A percentile compares a stretch with the other conserved stretches of the same genome.
Evolutionary conservation across 2,113 vertebrate genomes (phyloP).

Genomic region (Anser cygnoides): DNA sequence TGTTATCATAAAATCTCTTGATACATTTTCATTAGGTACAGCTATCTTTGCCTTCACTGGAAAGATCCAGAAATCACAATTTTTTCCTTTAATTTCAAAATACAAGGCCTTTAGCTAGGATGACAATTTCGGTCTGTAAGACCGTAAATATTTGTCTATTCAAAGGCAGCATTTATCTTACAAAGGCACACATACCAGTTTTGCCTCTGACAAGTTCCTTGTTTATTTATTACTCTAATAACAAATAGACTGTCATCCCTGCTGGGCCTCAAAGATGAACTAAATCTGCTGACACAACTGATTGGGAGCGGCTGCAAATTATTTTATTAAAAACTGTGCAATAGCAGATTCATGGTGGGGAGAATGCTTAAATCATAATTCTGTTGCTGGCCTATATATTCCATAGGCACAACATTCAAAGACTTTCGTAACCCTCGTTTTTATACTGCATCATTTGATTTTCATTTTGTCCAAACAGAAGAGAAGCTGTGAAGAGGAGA

Average conservation of each 20-base stretch:
- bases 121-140: conserved; percentile 74
- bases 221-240: conserved; percentile 84
- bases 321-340: conserved; percentile 66
- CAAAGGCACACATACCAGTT: conserved; percentile 76
- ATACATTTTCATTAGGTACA: conserved; percentile 30
- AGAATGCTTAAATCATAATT: conserved; percentile 52
- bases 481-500: conserved; percentile 52
- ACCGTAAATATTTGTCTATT: conserved; percentile 84
- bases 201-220: conserved; percentile 79
- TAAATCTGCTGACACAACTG: conserved; percentile 73
- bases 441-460: conserved; percentile 45
- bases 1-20: conserved; percentile 40
- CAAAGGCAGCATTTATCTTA: conserved; percentile 82
- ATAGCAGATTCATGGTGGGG: conserved; percentile 31
- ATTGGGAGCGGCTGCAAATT: conserved; percentile 70
- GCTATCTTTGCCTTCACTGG: conserved; percentile 8
- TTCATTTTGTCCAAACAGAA: conserved; percentile 53
- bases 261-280: conserved; percentile 69
- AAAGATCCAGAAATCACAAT: conserved; percentile 60
- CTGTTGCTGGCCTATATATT: not conserved
- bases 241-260: conserved; percentile 82
- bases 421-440: not conserved
- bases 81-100: conserved; percentile 68
- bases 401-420: not conserved
- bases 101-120: conserved; percentile 71